phyloP scores from a whole-genome alignment of 2,888 invertebrate genomes.

The Tetanocera ferruginea region DNA sequence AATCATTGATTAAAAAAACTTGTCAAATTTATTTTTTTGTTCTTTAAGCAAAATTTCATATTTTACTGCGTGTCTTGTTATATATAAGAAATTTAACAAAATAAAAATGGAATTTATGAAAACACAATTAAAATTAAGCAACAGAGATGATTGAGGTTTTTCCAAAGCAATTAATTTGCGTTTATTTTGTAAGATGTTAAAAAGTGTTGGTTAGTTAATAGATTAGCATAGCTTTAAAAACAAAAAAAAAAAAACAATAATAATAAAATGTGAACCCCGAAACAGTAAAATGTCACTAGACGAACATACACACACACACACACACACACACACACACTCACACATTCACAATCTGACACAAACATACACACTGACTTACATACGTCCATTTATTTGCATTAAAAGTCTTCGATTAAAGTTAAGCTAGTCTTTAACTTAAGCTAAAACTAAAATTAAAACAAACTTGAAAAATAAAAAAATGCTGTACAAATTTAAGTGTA shows the following conservation, averaged over 20 bases:
- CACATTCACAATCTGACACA: neutral
- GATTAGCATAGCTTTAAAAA: constrained; percentile 30
- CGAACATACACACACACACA: constrained; percentile 6
- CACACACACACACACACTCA: neutral
- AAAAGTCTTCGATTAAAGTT: constrained; percentile 34
- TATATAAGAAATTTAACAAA: constrained; percentile 38
- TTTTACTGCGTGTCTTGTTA: constrained; percentile 46
- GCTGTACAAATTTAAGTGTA: constrained; percentile 21
- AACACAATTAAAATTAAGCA: neutral
- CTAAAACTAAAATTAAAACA: neutral
- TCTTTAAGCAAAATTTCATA: constrained; percentile 16
- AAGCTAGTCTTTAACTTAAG: constrained; percentile 28
- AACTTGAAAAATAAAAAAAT: neutral
- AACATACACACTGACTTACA: constrained; percentile 14
- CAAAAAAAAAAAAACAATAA: neutral
- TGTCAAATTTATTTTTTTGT: constrained; percentile 50
- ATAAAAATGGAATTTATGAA: constrained; percentile 11
- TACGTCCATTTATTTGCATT: constrained; percentile 42
- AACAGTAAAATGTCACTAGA: neutral
- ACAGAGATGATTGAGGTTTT: neutral
- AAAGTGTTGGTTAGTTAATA: constrained; percentile 23
- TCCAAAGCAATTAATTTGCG: neutral
- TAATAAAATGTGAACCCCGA: neutral
- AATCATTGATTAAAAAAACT: neutral
- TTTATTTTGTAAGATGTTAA: constrained; percentile 23